Percentiles rank a stretch among this genome's conserved stretches.
Conservation (phyloP, 2,797 vertebrate genomes). For the Falco berigora region DNA sequence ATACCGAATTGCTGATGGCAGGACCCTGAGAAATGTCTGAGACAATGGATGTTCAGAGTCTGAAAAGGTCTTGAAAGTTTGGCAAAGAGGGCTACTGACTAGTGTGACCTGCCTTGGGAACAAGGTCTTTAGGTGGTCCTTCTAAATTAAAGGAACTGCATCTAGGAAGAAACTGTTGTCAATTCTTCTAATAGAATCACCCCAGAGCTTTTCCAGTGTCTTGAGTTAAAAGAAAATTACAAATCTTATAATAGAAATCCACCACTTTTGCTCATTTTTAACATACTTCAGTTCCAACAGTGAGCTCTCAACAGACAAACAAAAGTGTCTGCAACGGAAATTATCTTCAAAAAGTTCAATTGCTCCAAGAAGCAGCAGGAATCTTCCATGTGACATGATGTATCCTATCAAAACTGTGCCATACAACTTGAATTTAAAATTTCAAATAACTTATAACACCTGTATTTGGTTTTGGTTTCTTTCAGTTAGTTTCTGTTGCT, state of each 20-base stretch:
- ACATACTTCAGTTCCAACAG: not conserved
- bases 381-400: not conserved
- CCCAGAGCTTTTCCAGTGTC: not conserved
- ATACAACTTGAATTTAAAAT: not conserved
- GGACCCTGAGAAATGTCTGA: not conserved
- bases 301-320: not conserved
- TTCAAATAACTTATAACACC: not conserved
- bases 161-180: not conserved
- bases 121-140: not conserved
- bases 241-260: not conserved
- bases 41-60: not conserved
- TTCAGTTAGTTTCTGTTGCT: slow-evolving; percentile 28
- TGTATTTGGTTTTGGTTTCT: not conserved
- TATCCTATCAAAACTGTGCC: not conserved
- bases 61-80: not conserved
- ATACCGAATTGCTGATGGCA: not conserved
- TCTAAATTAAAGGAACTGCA: not conserved
- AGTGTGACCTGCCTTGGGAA: not conserved
- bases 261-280: not conserved
- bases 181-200: not conserved
- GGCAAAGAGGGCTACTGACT: not conserved
- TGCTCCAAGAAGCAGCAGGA: not conserved
- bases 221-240: not conserved
- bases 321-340: not conserved
- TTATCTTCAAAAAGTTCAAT: not conserved